Evolutionary conservation across 2,113 vertebrate genomes (phyloP).

Genomic region (Pungitius pungitius): DNA sequence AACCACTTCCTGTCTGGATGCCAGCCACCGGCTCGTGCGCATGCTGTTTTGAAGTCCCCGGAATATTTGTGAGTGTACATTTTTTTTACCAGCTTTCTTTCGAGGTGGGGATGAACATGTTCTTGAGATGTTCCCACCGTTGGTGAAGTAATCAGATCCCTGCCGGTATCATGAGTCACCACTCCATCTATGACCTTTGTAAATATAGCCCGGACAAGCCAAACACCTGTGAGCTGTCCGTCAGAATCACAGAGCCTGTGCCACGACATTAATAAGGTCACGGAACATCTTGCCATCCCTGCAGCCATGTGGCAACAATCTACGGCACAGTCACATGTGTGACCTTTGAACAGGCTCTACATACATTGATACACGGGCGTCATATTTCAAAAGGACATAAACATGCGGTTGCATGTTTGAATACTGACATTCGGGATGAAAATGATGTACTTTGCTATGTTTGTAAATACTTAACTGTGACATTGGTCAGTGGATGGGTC

Average conservation of each 20-base stretch:
- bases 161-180: conserved; percentile 17
- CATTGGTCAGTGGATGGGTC: no score
- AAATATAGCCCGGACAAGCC: conserved; percentile 75
- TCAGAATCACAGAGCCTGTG: conserved; percentile 55
- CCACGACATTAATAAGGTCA: conserved; percentile 44
- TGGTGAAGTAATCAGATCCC: conserved; percentile 47
- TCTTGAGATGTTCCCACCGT: conserved; percentile 3
- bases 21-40: conserved; percentile 7
- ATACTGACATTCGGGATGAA: neutral
- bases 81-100: neutral
- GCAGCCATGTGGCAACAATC: conserved; percentile 16
- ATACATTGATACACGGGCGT: neutral
- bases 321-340: conserved; percentile 7
- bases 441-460: neutral
- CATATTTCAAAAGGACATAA: neutral
- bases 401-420: neutral
- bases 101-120: conserved; percentile 19
- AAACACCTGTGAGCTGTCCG: conserved; percentile 75
- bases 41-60: conserved; percentile 28
- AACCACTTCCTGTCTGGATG: conserved; percentile 39
- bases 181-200: conserved; percentile 48
- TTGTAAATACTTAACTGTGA: neutral
- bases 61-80: neutral
- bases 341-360: conserved; percentile 11
- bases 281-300: neutral